Evolutionary conservation across 2,797 vertebrate genomes (phyloP), one percentile per base, ranked within the genome.

Genomic region (Syngnathus rostellatus): DNA sequence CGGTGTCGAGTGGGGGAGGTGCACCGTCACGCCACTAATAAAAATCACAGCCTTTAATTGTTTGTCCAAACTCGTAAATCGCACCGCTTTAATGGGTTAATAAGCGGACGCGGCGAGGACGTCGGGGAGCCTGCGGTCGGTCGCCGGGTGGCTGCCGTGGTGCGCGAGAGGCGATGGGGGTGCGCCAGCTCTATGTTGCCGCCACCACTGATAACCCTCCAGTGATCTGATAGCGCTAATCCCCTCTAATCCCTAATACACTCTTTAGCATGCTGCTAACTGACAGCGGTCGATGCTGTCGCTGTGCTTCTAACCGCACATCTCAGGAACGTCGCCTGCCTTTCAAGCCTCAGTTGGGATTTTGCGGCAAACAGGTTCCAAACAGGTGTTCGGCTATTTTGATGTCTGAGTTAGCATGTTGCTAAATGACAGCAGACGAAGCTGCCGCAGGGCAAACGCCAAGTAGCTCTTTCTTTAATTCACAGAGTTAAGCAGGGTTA

Each of bases 201-300:
- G 86, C 78, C 82, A 85, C 83, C 83, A 75, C 81, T 70, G 86
- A 88, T 89, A 89, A 90, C 87, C 87, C 83, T 81, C 78, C 63
- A 75, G 86, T 85, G 83, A 89, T 90, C 86, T 85, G 88, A 90
- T 90, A 88, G 83, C 81, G 84, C 85, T 90, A 90, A 90, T 89
- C 87, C 86, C 73, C 79, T 85, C 81, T 89, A 87, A 90, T 90
- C 87, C 89, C 78, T 85, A 83, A 89, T 88, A 88, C 85, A 90
- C 86, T 89, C 86, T 81, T 88, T 86, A 90, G 88, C 86, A 88
- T 84, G 85, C 81, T 72, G 81, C 86, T 86, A 88, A 88, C 85
- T 85, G 87, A 88, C 88, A 88, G 86, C 85, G 86, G 87, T 90
- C 88, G 83, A 89, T 89, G 82, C 31, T 76, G 76, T 78, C 71